Base-by-base conservation (phyloP, 2,113 vertebrate species). In the Peromyscus leucopus region DNA sequence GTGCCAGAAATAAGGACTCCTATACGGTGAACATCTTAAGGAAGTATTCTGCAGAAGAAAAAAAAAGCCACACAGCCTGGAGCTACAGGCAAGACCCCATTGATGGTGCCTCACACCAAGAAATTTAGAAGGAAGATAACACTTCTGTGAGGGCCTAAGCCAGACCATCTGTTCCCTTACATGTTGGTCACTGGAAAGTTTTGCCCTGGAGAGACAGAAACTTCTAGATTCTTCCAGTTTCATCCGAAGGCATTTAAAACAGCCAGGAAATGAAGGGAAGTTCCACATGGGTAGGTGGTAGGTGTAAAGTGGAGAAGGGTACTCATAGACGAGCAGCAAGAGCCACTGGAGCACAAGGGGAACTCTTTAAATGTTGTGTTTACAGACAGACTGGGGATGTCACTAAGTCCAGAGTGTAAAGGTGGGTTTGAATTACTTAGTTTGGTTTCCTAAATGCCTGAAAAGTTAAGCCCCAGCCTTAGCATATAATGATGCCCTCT, bases 251-350 rank as follows among this genome's bases (percentile, higher is more conserved):
- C 51, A 75, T 93, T 39, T 90, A 84, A 93, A 74, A 13, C 42
- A 39, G 76, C 80, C 31, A 31, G 21, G 8, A 19, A n/a, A 28
- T 11, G 33, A 76, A 22, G 16, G 11, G 3, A 82, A 65, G 6
- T 31, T 11, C 19, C 36, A 16, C 59, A 72, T 61, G 65, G 11
- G 39, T 28, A 31, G 36, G 57, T 1, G 0, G 13, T 1, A 13
- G 65, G 91, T 74, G 26, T 6, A 89, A 74, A 31, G 31, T 13
- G 16, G 21, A n/a, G 48, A n/a, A 19, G 42, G 10, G 22, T 10
- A 0, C 3, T 8, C 2, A 46, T 1, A 76, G 36, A 63, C 9
- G 48, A 2, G n/a, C 5, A 67, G 51, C 61, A 21, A 28, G 13
- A 67, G 26, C 11, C 6, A 12, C 39, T 22, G 9, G 93, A 55